phyloP scores from a whole-genome alignment of 2,113 vertebrate genomes.

The Acanthisitta chloris region DNA sequence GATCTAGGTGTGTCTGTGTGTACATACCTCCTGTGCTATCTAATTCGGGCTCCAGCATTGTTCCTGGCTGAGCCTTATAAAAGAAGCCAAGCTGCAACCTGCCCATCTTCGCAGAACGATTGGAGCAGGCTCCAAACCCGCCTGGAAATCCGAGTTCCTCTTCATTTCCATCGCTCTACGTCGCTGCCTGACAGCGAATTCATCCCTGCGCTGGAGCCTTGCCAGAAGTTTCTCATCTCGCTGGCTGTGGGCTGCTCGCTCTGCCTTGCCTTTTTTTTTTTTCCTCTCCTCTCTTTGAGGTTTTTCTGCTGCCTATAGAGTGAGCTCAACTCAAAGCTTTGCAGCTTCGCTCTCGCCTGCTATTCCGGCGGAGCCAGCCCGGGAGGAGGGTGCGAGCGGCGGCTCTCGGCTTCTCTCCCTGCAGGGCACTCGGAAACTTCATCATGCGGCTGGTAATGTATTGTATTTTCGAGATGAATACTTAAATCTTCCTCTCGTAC shows the following conservation, averaged over 20 bases:
- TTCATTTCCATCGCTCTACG: slow-evolving; percentile 48
- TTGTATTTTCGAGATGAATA: slow-evolving; percentile 8
- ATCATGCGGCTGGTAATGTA: slow-evolving; percentile 82
- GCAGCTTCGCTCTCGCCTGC: slow-evolving; percentile 45
- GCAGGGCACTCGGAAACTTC: slow-evolving; percentile 75
- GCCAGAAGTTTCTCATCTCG: slow-evolving; percentile 74
- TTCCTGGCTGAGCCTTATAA: neutral
- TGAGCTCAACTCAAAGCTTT: slow-evolving; percentile 69
- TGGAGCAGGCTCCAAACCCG: slow-evolving; percentile 18
- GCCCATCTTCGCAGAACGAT: slow-evolving; percentile 34
- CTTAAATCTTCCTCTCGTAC: neutral
- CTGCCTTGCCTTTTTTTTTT: slow-evolving; percentile 3
- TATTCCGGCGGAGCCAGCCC: slow-evolving; percentile 37
- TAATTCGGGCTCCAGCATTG: neutral
- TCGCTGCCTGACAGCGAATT: slow-evolving; percentile 63
- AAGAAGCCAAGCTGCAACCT: slow-evolving; percentile 47
- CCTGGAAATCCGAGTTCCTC: slow-evolving; percentile 58
- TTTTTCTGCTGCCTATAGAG: slow-evolving; percentile 69
- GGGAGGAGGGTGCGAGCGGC: slow-evolving; percentile 14
- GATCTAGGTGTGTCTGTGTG: accelerated
- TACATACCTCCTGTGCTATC: neutral
- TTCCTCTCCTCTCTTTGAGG: neutral
- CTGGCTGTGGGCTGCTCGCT: slow-evolving; percentile 65
- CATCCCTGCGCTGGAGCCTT: slow-evolving; percentile 71
- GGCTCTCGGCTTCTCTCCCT: neutral